phyloP scores from a whole-genome alignment of 1,140 invertebrate genomes.

The Palaemon carinicauda region DNA sequence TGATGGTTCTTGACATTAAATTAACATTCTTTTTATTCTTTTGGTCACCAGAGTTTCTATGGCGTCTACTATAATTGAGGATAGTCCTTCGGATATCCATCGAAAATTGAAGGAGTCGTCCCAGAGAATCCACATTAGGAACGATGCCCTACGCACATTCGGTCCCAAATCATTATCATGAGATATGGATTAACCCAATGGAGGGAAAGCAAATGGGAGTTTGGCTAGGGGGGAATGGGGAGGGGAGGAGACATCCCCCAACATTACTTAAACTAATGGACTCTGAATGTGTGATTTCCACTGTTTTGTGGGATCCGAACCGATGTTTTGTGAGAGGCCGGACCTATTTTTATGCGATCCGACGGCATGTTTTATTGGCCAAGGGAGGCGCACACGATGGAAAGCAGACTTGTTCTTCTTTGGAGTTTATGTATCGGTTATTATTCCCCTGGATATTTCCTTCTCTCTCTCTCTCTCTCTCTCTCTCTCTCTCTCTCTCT shows the following conservation, averaged over 20 bases:
- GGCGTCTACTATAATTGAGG: too few relatives aligned
- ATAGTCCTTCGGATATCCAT: too few relatives aligned
- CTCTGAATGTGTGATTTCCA: slow-evolving; percentile 52
- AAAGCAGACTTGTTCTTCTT: neutral
- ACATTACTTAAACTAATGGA: slow-evolving; percentile 49
- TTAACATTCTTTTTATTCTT: too few relatives aligned
- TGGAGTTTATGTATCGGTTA: too few relatives aligned
- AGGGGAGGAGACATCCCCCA: neutral
- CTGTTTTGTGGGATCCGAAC: slow-evolving; percentile 48
- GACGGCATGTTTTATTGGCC: slow-evolving; percentile 45
- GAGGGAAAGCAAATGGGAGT: neutral
- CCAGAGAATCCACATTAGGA: too few relatives aligned
- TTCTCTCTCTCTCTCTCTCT: neutral
- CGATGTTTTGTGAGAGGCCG: slow-evolving; percentile 42
- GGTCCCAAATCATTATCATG: too few relatives aligned
- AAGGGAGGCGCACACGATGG: slow-evolving; percentile 25
- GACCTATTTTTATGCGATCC: slow-evolving; percentile 48
- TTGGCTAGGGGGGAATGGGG: neutral
- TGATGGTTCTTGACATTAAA: too few relatives aligned
- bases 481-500: neutral
- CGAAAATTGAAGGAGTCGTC: too few relatives aligned
- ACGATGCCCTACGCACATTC: too few relatives aligned
- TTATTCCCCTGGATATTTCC: neutral
- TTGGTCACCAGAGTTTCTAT: too few relatives aligned
- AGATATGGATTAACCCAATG: too few relatives aligned